phyloP scores from a whole-genome alignment of 2,888 invertebrate genomes.

The Cephus pulcher region DNA sequence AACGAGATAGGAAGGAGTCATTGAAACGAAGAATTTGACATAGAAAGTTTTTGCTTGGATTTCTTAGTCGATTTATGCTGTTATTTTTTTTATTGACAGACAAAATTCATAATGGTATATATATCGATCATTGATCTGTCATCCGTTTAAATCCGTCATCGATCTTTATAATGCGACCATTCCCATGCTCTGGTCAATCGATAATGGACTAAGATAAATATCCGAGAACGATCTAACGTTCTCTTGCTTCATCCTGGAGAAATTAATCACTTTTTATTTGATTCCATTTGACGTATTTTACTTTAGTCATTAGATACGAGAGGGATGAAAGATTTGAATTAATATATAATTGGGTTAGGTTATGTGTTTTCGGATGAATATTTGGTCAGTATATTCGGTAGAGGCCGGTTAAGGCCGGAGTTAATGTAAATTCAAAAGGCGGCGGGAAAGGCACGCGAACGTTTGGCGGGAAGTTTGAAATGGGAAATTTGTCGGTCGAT shows the following conservation, averaged over 20 bases:
- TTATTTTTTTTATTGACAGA: not conserved
- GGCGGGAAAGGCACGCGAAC: not conserved
- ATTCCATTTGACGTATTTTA: not conserved
- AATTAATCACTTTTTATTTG: not conserved
- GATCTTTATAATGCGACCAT: constrained; percentile 1
- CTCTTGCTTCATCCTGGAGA: not conserved
- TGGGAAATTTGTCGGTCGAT: not conserved
- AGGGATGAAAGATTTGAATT: not conserved
- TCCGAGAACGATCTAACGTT: not conserved
- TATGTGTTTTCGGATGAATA: not conserved
- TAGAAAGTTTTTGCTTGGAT: not conserved
- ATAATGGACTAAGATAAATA: not conserved
- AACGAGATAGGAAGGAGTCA: not conserved
- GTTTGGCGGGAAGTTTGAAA: not conserved
- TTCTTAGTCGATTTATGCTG: not conserved
- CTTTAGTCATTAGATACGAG: not conserved
- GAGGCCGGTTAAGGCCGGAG: not conserved
- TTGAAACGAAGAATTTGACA: not conserved
- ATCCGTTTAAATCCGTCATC: not conserved
- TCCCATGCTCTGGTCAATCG: not conserved
- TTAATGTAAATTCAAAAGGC: not conserved
- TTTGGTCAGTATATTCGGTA: not conserved
- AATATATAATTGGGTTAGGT: not conserved
- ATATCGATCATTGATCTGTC: constrained; percentile 5
- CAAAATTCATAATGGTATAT: not conserved